phyloP scores from a whole-genome alignment of 2,888 invertebrate genomes.

The Patella ulyssiponensis region DNA sequence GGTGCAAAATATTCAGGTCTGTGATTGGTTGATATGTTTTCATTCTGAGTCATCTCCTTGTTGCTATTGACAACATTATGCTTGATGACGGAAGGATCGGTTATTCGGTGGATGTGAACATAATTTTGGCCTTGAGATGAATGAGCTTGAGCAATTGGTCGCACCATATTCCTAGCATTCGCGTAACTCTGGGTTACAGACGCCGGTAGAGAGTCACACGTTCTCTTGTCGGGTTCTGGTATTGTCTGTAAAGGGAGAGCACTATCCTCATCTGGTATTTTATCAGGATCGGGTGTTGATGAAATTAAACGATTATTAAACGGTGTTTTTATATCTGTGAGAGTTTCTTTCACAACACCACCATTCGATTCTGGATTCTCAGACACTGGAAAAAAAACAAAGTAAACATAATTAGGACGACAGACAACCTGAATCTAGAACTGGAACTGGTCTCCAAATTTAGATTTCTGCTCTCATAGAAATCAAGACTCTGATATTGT shows the following conservation, averaged over 20 bases:
- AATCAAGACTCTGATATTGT: too few species aligned
- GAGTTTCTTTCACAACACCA: constrained; percentile 16
- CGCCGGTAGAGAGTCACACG: not conserved
- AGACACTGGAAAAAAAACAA: too few species aligned
- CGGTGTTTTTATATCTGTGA: constrained; percentile 42
- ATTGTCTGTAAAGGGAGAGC: constrained; percentile 25
- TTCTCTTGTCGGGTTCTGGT: constrained; percentile 13
- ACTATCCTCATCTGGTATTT: constrained; percentile 35
- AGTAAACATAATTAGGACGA: too few species aligned
- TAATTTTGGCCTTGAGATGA: not conserved
- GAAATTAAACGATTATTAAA: constrained; percentile 60
- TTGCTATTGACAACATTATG: not conserved
- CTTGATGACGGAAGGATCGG: not conserved
- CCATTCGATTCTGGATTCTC: not conserved
- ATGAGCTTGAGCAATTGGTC: constrained; percentile 5
- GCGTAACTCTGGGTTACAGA: not conserved
- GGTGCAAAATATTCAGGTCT: constrained; percentile 3
- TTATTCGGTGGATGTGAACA: not conserved
- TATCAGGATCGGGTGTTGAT: constrained; percentile 65
- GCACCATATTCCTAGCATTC: not conserved
- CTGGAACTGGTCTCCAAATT: too few species aligned
- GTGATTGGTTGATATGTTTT: not conserved
- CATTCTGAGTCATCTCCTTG: not conserved
- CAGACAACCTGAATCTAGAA: too few species aligned
- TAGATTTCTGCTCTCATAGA: too few species aligned